Evolutionary conservation across 2,797 vertebrate genomes (phyloP).

Genomic region (Babyrousa celebensis): DNA sequence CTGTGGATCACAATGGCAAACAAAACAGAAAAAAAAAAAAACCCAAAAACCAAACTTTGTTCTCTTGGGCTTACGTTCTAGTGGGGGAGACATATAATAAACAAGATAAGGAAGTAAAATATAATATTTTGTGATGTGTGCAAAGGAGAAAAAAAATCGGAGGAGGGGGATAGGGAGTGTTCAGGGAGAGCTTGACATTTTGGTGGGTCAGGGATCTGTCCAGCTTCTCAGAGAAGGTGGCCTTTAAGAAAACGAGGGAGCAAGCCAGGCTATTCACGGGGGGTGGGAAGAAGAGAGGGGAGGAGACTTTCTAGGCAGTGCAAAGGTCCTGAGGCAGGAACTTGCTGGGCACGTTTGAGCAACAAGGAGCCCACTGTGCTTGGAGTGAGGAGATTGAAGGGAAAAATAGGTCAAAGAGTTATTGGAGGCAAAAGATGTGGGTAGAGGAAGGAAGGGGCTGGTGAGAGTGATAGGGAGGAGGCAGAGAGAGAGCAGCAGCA

Average conservation of each 20-base stretch:
- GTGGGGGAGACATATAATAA: not conserved
- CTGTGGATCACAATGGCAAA: not conserved
- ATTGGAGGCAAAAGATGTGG: not conserved
- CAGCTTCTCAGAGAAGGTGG: not conserved
- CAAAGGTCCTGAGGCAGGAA: conserved; percentile 62
- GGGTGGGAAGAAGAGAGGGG: not conserved
- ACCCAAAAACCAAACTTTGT: not conserved
- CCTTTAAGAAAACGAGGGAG: not conserved
- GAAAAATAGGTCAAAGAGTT: not conserved
- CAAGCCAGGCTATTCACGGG: not conserved
- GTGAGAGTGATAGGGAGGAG: not conserved
- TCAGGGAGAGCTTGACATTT: not conserved
- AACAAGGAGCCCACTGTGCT: not conserved
- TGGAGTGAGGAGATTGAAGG: not conserved
- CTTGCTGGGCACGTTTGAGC: not conserved
- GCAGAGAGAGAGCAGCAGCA: too few species aligned
- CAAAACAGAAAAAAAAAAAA: not conserved
- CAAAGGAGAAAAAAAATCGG: conserved; percentile 28
- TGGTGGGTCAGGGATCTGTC: not conserved
- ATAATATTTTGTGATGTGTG: not conserved
- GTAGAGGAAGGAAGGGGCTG: not conserved
- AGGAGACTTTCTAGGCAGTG: not conserved
- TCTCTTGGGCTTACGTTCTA: conserved; percentile 9
- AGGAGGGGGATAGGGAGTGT: not conserved
- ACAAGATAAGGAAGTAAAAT: not conserved